Evolutionary conservation across 2,797 vertebrate species (phyloP).

Genomic region (Myoxocephalus aenaeus): DNA sequence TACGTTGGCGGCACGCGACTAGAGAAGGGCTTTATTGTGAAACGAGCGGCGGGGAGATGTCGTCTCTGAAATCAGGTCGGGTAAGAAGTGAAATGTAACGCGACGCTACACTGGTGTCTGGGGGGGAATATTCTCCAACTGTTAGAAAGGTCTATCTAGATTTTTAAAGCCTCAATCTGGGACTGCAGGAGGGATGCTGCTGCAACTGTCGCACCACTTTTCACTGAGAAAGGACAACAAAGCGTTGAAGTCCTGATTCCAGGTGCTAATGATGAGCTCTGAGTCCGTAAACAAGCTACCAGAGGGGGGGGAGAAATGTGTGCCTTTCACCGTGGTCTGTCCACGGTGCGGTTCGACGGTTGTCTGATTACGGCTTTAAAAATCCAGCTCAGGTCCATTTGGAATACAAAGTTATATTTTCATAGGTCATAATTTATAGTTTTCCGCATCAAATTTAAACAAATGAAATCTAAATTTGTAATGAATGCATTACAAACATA

Average conservation of each 20-base stretch:
- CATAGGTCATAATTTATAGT: slow-evolving; percentile 70
- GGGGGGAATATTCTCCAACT: slow-evolving; percentile 24
- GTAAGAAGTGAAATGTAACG: slow-evolving; percentile 11
- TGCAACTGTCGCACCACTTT: slow-evolving; percentile 27
- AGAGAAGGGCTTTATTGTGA: slow-evolving; percentile 13
- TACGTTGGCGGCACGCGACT: slow-evolving; percentile 3
- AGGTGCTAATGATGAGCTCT: background rate
- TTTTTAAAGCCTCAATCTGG: slow-evolving; percentile 79
- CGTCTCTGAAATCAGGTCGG: slow-evolving; percentile 41
- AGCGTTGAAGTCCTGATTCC: slow-evolving; percentile 26
- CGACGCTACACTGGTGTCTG: background rate
- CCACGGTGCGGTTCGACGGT: slow-evolving; percentile 66
- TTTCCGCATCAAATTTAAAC: slow-evolving; percentile 55
- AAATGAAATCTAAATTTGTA: slow-evolving; percentile 70
- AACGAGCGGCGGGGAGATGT: slow-evolving; percentile 21
- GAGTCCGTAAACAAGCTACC: slow-evolving; percentile 22
- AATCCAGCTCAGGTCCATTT: slow-evolving; percentile 81
- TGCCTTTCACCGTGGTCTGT: slow-evolving; percentile 71
- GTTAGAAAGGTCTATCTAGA: slow-evolving; percentile 61
- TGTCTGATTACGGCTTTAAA: slow-evolving; percentile 81
- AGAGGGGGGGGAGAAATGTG: slow-evolving; percentile 42
- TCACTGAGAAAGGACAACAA: slow-evolving; percentile 18
- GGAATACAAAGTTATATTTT: slow-evolving; percentile 79
- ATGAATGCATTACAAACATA: slow-evolving; percentile 41
- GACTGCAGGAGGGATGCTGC: slow-evolving; percentile 45